Percentiles rank a stretch among this genome's conserved stretches.
phyloP scores from a whole-genome alignment of 2,113 vertebrate species.

The Rhabdornis inornatus region DNA sequence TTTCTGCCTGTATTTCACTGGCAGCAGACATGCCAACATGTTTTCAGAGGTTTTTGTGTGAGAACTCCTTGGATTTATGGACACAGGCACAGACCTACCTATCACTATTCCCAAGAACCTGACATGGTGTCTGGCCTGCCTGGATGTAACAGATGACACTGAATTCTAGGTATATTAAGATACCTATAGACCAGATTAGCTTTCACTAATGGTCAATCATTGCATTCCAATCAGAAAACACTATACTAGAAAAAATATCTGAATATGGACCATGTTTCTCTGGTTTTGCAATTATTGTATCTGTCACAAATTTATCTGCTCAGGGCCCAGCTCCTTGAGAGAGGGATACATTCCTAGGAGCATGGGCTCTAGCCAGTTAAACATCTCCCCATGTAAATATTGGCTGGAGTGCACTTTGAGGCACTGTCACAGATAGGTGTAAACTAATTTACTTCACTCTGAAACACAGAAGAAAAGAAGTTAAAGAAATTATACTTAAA shows the following conservation, averaged over 20 bases:
- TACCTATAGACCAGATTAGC: rapidly evolving
- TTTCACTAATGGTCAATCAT: not conserved
- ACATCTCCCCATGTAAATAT: not conserved
- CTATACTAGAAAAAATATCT: not conserved
- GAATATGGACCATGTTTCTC: not conserved
- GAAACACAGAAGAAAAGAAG: not conserved
- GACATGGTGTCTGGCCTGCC: rapidly evolving
- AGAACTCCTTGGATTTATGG: not conserved
- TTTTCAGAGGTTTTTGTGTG: not conserved
- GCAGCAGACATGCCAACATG: not conserved
- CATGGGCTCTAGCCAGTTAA: not conserved
- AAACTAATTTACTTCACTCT: not conserved
- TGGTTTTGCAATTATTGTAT: not conserved
- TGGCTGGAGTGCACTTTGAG: not conserved
- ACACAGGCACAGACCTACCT: not conserved
- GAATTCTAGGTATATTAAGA: not conserved
- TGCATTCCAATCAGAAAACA: not conserved
- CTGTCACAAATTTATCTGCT: not conserved
- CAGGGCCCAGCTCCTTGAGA: not conserved
- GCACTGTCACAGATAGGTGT: not conserved
- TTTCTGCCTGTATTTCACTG: not conserved
- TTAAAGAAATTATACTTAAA: not conserved
- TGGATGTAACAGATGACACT: not conserved
- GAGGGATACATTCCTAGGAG: not conserved
- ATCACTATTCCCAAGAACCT: not conserved